A percentile compares a stretch with the other conserved stretches of the same genome.
phyloP scores from a whole-genome alignment of 1,140 invertebrate genomes.

The Lanistes nyassanus region DNA sequence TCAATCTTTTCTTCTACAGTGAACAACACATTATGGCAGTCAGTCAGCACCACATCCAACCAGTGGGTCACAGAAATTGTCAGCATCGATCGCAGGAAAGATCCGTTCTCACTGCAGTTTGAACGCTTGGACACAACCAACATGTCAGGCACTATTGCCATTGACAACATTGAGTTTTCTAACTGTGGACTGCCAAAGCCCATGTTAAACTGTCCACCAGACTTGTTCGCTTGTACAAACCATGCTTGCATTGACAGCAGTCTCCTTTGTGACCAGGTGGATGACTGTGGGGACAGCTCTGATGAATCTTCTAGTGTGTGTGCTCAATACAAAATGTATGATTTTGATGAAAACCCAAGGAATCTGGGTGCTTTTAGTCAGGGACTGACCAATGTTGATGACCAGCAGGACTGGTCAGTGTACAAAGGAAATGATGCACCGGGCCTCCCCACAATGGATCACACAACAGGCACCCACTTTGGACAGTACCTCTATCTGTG shows the following conservation, averaged over 20 bases:
- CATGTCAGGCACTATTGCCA: conserved; percentile 76
- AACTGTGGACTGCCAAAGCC: conserved; percentile 48
- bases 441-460: conserved; percentile 41
- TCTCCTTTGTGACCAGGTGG: conserved; percentile 59
- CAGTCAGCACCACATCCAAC: conserved; percentile 29
- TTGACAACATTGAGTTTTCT: conserved; percentile 77
- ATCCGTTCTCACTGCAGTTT: conserved; percentile 28
- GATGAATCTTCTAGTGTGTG: conserved; percentile 54
- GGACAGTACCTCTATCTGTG: conserved; percentile 62
- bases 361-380: conserved; percentile 43
- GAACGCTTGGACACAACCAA: not conserved
- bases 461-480: conserved; percentile 45
- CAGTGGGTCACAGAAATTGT: conserved; percentile 22
- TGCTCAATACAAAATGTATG: conserved; percentile 44
- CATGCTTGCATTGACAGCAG: conserved; percentile 47
- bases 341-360: conserved; percentile 52
- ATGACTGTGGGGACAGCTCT: conserved; percentile 66
- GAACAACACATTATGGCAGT: conserved; percentile 45
- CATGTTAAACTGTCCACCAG: conserved; percentile 43
- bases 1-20: conserved; percentile 14
- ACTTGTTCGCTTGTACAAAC: conserved; percentile 43
- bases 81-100: conserved; percentile 28
- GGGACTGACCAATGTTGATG: conserved; percentile 39
- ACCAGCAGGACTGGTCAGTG: conserved; percentile 54
- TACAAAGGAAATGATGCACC: conserved; percentile 33